Evolutionary conservation across 1,140 invertebrate genomes (phyloP), one percentile per base, ranked within the genome.

Genomic region (Nixonia krombeini): DNA sequence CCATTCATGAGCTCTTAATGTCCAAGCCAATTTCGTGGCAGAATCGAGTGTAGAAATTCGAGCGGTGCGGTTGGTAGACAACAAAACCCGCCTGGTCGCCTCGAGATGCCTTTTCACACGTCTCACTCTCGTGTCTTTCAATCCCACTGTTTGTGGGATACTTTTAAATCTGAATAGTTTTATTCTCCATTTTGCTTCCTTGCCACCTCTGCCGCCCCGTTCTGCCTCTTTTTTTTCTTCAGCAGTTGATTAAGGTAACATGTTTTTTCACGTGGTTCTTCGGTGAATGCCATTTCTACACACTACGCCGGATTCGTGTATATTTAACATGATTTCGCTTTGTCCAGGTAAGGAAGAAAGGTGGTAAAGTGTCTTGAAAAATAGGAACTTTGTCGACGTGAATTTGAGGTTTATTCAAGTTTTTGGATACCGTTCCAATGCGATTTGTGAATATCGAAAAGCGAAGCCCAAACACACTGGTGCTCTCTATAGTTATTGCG

Each of bases 41-140:
- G 74, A 81, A 81, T 80, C 73, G 73, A 68, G 78, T 77, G 79
- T 77, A 72, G 80, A 82, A 84, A 84, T 78, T 75, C 68, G 76
- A 83, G 76, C 61, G 25, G 29, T 35, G 21, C 42, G 59, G 53
- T 64, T 72, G 57, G 59, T 64, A 44, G 55, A 25, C 64, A 38
- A 57, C 67, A 64, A 64, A 70, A 70, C 56, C 49, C 42, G 56
- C 64, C 46, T 52, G 37, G 53, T 70, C 66, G 71, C 68, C 72
- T 80, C 71, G 73, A 68, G 55, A 46, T 70, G 59, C 61, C 78
- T 77, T 78, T 82, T 82, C 76, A 80, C 76, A 79, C 56, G 44
- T 45, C 49, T 46, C 47, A 17, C 29, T 42, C 40, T 53, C 40
- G 33, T 33, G 52, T 65, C 56, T 71, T 71, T 62, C 41, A 55